These are phyloP conservation scores for Myotis lucifugus DNA, from an alignment of 2,113 vertebrate species.

Conservation along the genomic window DNA sequence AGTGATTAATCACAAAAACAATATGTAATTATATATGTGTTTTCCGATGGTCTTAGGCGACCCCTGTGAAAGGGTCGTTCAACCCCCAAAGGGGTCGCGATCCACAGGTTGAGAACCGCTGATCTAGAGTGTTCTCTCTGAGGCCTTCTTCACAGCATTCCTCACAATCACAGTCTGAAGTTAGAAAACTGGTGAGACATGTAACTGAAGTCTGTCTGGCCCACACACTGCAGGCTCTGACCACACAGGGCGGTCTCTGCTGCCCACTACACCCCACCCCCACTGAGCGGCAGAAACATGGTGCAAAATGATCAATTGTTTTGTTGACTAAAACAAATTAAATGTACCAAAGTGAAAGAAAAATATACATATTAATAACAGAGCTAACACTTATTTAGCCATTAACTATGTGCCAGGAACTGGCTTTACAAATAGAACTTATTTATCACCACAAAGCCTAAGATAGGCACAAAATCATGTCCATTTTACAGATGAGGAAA, in stretches of 20 bases:
- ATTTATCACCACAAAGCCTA: not conserved
- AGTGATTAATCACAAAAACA: too few relatives aligned
- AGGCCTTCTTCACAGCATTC: not conserved
- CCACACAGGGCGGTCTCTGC: not conserved
- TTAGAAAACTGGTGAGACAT: not conserved
- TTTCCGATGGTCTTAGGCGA: too few relatives aligned
- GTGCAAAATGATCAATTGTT: not conserved
- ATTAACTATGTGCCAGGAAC: not conserved
- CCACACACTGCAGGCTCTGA: not conserved
- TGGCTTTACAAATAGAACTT: not conserved
- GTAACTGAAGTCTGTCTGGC: not conserved
- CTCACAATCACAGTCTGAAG: not conserved
- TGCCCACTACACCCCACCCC: not conserved
- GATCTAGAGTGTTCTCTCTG: too few relatives aligned
- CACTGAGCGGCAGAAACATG: not conserved
- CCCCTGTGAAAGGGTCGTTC: too few relatives aligned
- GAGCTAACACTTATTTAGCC: not conserved
- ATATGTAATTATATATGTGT: too few relatives aligned
- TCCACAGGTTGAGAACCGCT: too few relatives aligned
- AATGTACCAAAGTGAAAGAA: not conserved
- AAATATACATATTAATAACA: not conserved
- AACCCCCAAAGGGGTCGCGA: too few relatives aligned
- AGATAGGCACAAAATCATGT: not conserved
- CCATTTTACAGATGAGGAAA: not conserved
- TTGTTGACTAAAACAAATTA: conserved; percentile 5